These are phyloP conservation scores for Miniopterus natalensis DNA, from an alignment of 2,113 vertebrate species.

Conservation along the genomic window DNA sequence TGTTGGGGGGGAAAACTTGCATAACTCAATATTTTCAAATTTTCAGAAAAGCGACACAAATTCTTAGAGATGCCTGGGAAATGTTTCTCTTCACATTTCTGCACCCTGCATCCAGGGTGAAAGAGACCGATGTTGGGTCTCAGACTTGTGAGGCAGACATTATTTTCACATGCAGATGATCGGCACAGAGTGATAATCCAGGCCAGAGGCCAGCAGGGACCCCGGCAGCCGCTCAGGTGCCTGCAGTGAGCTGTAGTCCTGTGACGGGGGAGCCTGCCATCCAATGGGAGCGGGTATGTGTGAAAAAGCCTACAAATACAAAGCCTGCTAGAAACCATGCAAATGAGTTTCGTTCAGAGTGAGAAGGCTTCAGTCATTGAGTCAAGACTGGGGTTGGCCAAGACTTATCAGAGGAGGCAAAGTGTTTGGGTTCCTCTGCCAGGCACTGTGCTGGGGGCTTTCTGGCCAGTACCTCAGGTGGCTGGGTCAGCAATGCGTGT, in stretches of 20 bases:
- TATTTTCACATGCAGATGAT: not conserved
- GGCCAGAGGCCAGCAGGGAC: not conserved
- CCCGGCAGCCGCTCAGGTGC: not conserved
- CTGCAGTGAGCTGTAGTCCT: not conserved
- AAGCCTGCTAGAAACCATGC: not conserved
- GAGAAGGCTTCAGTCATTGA: not conserved
- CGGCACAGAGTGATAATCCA: not conserved
- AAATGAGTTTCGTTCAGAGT: not conserved
- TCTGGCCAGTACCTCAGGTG: not conserved
- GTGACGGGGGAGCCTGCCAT: not conserved
- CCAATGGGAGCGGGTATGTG: not conserved
- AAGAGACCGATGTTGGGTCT: not conserved
- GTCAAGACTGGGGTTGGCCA: not conserved
- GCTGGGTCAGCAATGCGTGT: not conserved
- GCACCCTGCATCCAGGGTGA: not conserved
- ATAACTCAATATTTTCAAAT: not conserved
- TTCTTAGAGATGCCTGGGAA: not conserved
- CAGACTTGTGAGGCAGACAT: not conserved
- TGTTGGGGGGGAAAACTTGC: not conserved
- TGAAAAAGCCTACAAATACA: not conserved
- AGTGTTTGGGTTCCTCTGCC: not conserved
- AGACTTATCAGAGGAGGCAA: not conserved
- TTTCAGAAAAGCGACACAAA: constrained; percentile 40
- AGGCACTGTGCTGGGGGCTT: not conserved
- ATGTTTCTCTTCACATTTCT: not conserved